phyloP scores from a whole-genome alignment of 2,888 invertebrate genomes.

The Leptothorax acervorum region DNA sequence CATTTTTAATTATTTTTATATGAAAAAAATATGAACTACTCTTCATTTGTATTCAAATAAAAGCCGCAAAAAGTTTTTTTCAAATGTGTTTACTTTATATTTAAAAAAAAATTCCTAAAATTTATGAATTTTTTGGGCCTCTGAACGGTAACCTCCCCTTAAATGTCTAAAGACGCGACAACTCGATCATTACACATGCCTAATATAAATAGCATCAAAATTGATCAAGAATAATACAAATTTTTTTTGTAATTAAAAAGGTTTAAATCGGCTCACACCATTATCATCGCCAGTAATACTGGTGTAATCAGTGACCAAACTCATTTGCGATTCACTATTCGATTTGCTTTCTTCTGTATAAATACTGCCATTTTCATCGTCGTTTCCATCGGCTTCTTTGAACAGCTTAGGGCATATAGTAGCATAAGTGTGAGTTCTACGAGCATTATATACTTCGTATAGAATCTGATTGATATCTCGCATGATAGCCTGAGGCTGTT shows the following conservation, averaged over 20 bases:
- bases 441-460: slow-evolving; percentile 90
- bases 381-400: slow-evolving; percentile 69
- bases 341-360: slow-evolving; percentile 81
- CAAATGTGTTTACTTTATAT: too few relatives aligned
- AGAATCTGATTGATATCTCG: slow-evolving; percentile 93
- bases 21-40: too few relatives aligned
- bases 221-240: neutral
- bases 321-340: slow-evolving; percentile 80
- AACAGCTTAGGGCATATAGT: slow-evolving; percentile 85
- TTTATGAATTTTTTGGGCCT: too few relatives aligned
- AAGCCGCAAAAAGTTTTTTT: too few relatives aligned
- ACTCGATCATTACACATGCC: neutral
- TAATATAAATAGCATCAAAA: neutral
- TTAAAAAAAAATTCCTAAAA: too few relatives aligned
- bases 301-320: slow-evolving; percentile 80
- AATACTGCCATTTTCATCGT: slow-evolving; percentile 75
- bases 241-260: neutral
- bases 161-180: neutral
- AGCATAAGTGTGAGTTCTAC: slow-evolving; percentile 88
- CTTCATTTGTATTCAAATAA: too few relatives aligned
- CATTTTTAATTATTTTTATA: too few relatives aligned
- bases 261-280: slow-evolving; percentile 70
- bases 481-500: slow-evolving; percentile 94
- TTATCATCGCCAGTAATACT: slow-evolving; percentile 81
- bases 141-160: too few relatives aligned